Evolutionary conservation across 2,797 vertebrate species (phyloP).

Genomic region (Acomys russatus): DNA sequence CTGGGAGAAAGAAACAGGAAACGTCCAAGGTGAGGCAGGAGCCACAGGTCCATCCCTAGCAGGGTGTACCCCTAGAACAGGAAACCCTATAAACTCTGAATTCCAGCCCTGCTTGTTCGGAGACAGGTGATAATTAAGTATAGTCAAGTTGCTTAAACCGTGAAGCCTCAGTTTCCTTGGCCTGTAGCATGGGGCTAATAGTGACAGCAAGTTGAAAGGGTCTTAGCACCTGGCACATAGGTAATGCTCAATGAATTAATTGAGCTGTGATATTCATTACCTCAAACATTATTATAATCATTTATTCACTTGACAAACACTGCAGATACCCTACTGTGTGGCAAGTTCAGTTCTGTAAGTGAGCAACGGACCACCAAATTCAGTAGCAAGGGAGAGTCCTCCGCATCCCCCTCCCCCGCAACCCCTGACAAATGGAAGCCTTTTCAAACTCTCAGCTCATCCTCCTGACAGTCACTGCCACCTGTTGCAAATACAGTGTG

Average conservation of each 20-base stretch:
- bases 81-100: neutral
- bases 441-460: neutral
- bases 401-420: neutral
- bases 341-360: neutral
- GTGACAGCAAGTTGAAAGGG: neutral
- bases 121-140: neutral
- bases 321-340: neutral
- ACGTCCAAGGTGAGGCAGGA: neutral
- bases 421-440: neutral
- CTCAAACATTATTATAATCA: neutral
- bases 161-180: neutral
- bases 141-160: neutral
- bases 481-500: neutral
- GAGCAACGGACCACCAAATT: neutral
- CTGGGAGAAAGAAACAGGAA: constrained; percentile 88
- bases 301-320: neutral
- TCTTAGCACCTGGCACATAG: fast-evolving
- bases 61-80: neutral
- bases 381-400: neutral
- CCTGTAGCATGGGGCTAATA: neutral
- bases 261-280: neutral
- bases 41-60: neutral
- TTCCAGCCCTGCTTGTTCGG: neutral
- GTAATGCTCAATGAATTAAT: neutral
- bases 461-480: neutral